Evolutionary conservation across 1,140 invertebrate species (phyloP).

Genomic region (Diabrotica virgifera): DNA sequence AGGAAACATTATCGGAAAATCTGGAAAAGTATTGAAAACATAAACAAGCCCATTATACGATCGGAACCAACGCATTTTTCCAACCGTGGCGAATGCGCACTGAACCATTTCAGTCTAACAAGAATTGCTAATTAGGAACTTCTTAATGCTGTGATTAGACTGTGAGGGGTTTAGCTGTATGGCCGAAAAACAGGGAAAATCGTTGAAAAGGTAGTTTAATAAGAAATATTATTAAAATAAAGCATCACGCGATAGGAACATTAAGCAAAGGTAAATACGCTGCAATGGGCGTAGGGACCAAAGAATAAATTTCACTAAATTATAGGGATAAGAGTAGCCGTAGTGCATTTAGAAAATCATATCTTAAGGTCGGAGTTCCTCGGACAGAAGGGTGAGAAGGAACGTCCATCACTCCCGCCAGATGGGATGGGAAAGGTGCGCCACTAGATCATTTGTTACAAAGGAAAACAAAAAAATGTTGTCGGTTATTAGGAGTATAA

Average conservation of each 20-base stretch:
- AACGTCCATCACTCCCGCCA: too few species aligned
- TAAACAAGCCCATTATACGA: neutral
- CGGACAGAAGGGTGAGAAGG: too few species aligned
- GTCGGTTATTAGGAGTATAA: too few species aligned
- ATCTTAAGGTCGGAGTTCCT: neutral
- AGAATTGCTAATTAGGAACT: too few species aligned
- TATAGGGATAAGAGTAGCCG: neutral
- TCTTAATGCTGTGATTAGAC: neutral
- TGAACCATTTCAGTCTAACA: too few species aligned
- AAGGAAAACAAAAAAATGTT: too few species aligned
- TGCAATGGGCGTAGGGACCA: neutral
- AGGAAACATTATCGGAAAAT: conserved; percentile 3
- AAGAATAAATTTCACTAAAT: conserved; percentile 1
- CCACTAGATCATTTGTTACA: too few species aligned
- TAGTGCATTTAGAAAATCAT: conserved; percentile 1
- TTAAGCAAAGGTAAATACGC: neutral
- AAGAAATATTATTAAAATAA: conserved; percentile 1
- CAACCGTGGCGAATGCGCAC: too few species aligned
- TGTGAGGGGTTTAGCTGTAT: neutral
- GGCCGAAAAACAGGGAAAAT: neutral
- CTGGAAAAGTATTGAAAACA: neutral
- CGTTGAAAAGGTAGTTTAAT: neutral
- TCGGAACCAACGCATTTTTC: neutral
- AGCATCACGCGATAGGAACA: neutral
- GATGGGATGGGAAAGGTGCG: too few species aligned